These are phyloP conservation scores for Drosophila meridiana DNA, from an alignment of 2,888 invertebrate species.

Conservation along the genomic window DNA sequence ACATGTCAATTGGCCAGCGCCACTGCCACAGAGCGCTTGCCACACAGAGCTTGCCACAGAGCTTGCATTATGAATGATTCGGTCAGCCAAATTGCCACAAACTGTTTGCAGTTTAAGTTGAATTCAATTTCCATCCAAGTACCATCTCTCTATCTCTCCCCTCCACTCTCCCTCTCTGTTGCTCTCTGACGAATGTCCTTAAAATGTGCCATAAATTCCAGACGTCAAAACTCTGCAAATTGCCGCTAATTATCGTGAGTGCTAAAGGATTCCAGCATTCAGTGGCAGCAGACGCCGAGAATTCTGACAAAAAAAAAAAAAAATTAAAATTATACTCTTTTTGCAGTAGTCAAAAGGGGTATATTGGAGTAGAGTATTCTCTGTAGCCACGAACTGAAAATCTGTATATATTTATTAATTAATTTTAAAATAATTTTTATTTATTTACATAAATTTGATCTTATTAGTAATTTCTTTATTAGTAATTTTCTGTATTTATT, in stretches of 20 bases:
- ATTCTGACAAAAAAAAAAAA: conserved; percentile 3
- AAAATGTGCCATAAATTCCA: conserved; percentile 63
- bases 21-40: conserved; percentile 30
- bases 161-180: not conserved
- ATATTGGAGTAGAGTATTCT: not conserved
- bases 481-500: no score
- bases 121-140: conserved; percentile 62
- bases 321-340: not conserved
- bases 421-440: no score
- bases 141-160: not conserved
- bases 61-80: conserved; percentile 77
- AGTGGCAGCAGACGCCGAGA: conserved; percentile 8
- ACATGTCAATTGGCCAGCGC: conserved; percentile 76
- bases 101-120: conserved; percentile 68
- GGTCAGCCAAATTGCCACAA: conserved; percentile 65
- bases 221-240: conserved; percentile 46
- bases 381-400: not conserved
- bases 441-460: no score
- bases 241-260: conserved; percentile 73
- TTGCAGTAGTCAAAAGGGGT: not conserved
- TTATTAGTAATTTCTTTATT: no score
- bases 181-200: conserved; percentile 62
- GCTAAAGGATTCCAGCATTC: conserved; percentile 39
- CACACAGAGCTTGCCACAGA: conserved; percentile 38
- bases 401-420: not conserved